Base-by-base conservation (phyloP, 1,140 invertebrate genomes). In the Sinella curviseta region DNA sequence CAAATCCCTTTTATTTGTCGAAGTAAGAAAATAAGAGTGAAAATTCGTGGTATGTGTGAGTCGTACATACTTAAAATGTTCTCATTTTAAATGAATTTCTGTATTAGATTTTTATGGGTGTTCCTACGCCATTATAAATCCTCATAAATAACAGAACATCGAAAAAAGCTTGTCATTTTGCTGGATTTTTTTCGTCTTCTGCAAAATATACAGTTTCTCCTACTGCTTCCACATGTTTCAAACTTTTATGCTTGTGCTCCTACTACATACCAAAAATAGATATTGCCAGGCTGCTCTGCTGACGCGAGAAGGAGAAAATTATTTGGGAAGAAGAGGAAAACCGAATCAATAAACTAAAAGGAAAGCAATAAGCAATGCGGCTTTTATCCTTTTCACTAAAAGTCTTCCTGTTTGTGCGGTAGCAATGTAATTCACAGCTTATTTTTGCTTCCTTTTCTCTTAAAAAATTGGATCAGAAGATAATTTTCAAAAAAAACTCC, bases 381-480 rank as follows among this genome's bases (percentile, higher is more conserved):
- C 65, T 31, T 70, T 70, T 70, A 31, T 70, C n/a, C 65, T 70
- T 16, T 3, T 33, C 26, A 8, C 16, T 65, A 65, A 26, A 31
- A 70, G 28, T 24, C 24, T 60, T 60, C 55, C 55, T 60, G 55
- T 60, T 60, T 60, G 3, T 60, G 24, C 55, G 12, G 3, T 14
- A n/a, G 31, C 26, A 70, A 30, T 70, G 65, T 70, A 70, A 70
- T 70, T 70, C 65, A 70, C 65, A 70, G 65, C 65, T 70, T 70
- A 70, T 70, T 70, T 33, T 26, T 60, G n/a, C 57, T 60, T 26
- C 57, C 24, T 70, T 70, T 70, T 33, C 31, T 70, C 65, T 24
- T 70, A 70, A 70, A 70, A 70, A 70, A 70, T 70, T 70, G 65
- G 65, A 70, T 70, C 65, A 70, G 65, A 70, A 70, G 31, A 70